These are phyloP conservation scores for Nomada goodeniana DNA, from an alignment of 2,888 invertebrate genomes.

Conservation along the genomic window DNA sequence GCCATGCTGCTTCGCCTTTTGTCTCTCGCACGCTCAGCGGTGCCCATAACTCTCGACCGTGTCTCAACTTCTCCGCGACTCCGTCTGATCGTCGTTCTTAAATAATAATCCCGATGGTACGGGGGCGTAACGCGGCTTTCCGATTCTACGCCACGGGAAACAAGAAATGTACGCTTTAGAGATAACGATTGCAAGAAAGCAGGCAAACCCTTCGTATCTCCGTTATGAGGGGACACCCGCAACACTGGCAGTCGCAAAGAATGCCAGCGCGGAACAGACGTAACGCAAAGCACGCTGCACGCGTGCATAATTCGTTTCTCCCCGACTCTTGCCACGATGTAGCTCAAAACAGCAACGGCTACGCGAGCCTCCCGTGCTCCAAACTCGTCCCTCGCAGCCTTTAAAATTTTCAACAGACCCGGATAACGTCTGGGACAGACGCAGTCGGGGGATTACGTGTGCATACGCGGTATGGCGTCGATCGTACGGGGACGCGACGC, in stretches of 20 bases:
- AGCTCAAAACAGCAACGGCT: no score
- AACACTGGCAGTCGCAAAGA: no score
- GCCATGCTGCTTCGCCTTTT: neutral
- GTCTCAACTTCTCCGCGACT: neutral
- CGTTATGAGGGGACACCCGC: no score
- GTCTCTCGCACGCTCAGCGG: neutral
- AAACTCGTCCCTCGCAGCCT: neutral
- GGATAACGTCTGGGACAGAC: neutral
- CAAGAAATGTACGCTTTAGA: neutral
- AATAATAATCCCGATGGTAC: neutral
- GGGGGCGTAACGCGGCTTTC: neutral
- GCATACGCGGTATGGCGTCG: conserved; percentile 21
- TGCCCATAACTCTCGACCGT: conserved; percentile 13
- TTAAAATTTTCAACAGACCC: neutral
- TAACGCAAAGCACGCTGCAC: no score
- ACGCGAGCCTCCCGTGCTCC: neutral
- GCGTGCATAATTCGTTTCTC: no score
- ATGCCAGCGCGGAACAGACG: no score
- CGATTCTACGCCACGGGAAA: neutral
- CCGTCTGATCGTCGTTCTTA: neutral
- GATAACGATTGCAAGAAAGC: no score
- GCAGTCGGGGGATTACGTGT: conserved; percentile 3
- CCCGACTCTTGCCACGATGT: no score
- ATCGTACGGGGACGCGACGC: neutral
- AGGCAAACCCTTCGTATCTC: no score